Percentiles rank a stretch among this genome's conserved stretches.
Evolutionary conservation across 1,140 invertebrate genomes (phyloP).

Genomic region (Calephelis nemesis): DNA sequence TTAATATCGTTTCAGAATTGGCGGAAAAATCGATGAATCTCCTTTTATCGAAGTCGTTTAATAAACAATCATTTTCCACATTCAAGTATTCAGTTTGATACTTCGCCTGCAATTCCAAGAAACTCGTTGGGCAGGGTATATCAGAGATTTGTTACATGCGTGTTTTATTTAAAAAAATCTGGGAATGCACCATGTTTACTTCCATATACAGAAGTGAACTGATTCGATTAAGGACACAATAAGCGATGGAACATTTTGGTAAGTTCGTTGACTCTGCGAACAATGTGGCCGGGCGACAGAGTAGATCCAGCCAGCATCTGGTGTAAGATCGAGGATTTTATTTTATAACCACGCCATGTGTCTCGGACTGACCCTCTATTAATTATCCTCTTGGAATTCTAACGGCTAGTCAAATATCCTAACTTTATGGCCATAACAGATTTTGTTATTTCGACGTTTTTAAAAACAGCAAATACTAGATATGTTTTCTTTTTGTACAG

Average conservation of each 20-base stretch:
- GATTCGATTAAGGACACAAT: conserved; percentile 75
- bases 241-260: conserved; percentile 71
- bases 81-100: not conserved
- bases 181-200: conserved; percentile 54
- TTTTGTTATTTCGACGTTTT: no score
- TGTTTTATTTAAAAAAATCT: conserved; percentile 51
- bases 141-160: conserved; percentile 44
- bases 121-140: conserved; percentile 29
- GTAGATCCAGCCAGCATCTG: conserved; percentile 58
- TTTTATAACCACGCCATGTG: conserved; percentile 51
- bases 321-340: conserved; percentile 60
- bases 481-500: no score
- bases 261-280: conserved; percentile 73
- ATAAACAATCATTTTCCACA: not conserved
- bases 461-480: no score
- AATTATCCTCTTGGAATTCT: no score
- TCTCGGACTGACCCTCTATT: conserved; percentile 40
- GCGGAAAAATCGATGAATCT: no score
- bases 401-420: no score
- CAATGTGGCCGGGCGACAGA: conserved; percentile 61
- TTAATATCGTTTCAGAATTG: no score
- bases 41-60: no score
- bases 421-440: no score
- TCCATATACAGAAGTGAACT: conserved; percentile 61
- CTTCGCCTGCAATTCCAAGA: conserved; percentile 20